A percentile compares a stretch with the other conserved stretches of the same genome.
Conservation (phyloP, 1,140 invertebrate genomes). For the Galendromus occidentalis region DNA sequence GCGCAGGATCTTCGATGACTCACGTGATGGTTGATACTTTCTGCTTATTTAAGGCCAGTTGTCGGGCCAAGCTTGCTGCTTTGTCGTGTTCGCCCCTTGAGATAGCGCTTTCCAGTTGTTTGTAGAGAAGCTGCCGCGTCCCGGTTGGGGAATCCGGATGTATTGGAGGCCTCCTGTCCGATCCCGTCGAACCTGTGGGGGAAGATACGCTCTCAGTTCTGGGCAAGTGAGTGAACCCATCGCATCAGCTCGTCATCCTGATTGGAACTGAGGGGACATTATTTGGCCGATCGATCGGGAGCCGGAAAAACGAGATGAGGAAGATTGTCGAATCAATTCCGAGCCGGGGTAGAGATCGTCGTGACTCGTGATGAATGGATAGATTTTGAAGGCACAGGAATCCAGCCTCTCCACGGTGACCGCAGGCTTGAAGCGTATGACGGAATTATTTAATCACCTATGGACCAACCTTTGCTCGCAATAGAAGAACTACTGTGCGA, state of each 20-base stretch:
- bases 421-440: no score
- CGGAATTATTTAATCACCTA: no score
- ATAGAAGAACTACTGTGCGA: not conserved
- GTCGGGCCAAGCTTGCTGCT: conserved; percentile 43
- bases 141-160: not conserved
- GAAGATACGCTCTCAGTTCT: not conserved
- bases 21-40: not conserved
- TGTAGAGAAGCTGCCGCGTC: not conserved
- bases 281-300: no score
- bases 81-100: conserved; percentile 41
- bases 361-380: no score
- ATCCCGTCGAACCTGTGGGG: conserved; percentile 1
- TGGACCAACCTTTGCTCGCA: not conserved
- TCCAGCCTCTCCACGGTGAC: no score
- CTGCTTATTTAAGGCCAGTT: conserved; percentile 36
- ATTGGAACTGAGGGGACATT: no score
- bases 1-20: not conserved
- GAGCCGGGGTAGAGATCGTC: no score
- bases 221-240: no score
- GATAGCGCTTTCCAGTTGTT: conserved; percentile 42
- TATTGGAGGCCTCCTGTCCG: not conserved
- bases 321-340: no score
- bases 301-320: no score
- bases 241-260: no score
- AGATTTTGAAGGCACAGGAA: no score